Conservation (phyloP, 2,888 invertebrate genomes). For the Drosophila buzzatii region DNA sequence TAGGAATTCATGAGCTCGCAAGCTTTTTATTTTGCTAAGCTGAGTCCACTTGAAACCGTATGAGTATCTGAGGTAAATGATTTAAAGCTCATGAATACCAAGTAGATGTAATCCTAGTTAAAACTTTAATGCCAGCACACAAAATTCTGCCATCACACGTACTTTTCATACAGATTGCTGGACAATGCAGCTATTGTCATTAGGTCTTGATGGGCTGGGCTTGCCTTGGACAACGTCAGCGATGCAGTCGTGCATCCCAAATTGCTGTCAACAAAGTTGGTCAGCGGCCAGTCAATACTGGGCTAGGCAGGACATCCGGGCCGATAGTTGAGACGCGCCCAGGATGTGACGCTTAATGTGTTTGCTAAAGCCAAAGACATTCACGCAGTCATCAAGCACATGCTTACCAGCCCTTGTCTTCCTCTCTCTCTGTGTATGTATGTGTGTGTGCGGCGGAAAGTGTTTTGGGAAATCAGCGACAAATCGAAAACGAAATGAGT, state of each 20-base stretch:
- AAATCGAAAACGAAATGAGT: constrained; percentile 73
- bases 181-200: constrained; percentile 22
- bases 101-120: not conserved
- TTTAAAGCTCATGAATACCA: not conserved
- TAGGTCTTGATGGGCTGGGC: constrained; percentile 17
- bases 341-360: constrained; percentile 68
- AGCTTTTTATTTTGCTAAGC: not conserved
- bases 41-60: not conserved
- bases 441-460: constrained; percentile 33
- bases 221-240: constrained; percentile 37
- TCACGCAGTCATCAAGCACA: constrained; percentile 49
- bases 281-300: constrained; percentile 34
- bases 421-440: constrained; percentile 7
- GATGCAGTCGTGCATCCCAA: constrained; percentile 76
- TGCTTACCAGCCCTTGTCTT: constrained; percentile 12
- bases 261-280: constrained; percentile 66
- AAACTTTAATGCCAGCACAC: not conserved
- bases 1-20: not conserved
- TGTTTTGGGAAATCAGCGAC: constrained; percentile 75
- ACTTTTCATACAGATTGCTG: not conserved
- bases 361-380: constrained; percentile 57
- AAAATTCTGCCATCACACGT: not conserved
- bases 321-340: constrained; percentile 51
- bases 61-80: not conserved
- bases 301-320: constrained; percentile 59